Evolutionary conservation across 2,113 vertebrate species (phyloP), one percentile per base, ranked within the genome.

Genomic region (Varanus komodoensis): DNA sequence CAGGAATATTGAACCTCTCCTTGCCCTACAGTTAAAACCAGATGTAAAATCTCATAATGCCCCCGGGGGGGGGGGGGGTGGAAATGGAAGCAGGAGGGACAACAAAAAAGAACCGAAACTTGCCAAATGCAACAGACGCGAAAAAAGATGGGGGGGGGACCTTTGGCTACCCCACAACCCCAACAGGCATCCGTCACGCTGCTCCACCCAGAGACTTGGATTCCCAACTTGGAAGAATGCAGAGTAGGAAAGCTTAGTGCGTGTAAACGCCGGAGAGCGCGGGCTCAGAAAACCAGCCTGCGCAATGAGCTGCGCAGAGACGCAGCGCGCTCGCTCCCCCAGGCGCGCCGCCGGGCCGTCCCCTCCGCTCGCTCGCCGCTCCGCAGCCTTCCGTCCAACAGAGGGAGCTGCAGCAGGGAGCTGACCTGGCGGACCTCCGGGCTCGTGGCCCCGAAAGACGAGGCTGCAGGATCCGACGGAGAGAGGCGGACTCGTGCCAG

Each of bases 81-180:
- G 38, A 44, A 44, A 44, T 44, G 38, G 38, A 89, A 48, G 29
- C 27, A 5, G 50, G 54, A 77, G 34, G 54, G 54, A 84, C 87
- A 67, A 87, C 88, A 91, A 84, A 50, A 84, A 75, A 87, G 83
- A 48, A 50, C 50, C 61, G 57, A 73, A 87, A 67, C 25, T 74
- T 94, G 95, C 93, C 95, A 95, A 95, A 89, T 69, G 88, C 71
- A 94, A 90, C 91, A 95, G 80, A 88, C 67, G 91, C 90, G 79
- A 90, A 92, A 94, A 94, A 87, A 93, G 84, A 23, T 34, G 77
- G 77, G 15, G 17, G 4, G 3, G 2, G 23, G 4, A 0, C 11
- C 25, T 0, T 83, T 95, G 94, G 93, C 93, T 93, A 91, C 89
- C 92, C 29, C 50, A 88, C 93, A 95, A 93, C 89, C 87, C 91